Base-by-base conservation (phyloP, 2,113 vertebrate genomes). In the Rhinopomastus cyanomelas region DNA sequence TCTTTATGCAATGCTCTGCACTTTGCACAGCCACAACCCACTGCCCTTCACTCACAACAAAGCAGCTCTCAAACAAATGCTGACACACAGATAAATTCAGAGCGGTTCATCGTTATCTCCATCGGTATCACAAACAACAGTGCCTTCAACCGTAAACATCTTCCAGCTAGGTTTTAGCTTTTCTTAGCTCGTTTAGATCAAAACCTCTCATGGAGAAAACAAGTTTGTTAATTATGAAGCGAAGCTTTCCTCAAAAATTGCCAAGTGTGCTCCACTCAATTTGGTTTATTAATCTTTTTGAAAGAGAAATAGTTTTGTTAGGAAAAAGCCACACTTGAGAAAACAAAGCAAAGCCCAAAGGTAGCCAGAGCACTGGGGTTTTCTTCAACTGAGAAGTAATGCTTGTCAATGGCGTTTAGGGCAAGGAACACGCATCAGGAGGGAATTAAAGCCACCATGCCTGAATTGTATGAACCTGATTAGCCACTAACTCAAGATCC, bases 321-420 rank as follows among this genome's bases (percentile, higher is more conserved):
- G 52, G 46, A 66, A 73, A 82, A 59, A 68, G 53, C 34, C n/a
- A 78, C 14, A 39, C 14, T 69, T 51, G 39, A 20, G 53, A 11
- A 78, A 89, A 87, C 79, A 66, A 90, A 93, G 53, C 25, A 89
- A 93, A 91, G 56, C 61, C 16, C 25, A 68, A 49, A 34, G 7
- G 14, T 1, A 4, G 68, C 36, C 36, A 84, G 22, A 86, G 32
- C 61, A 61, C 39, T 49, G n/a, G 18, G 6, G 1, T 1, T 11
- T 6, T 51, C 89, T 89, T 21, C 71, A 92, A 26, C 25, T 36
- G 29, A 82, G 87, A 89, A 92, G 64, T 65, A 92, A 86, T 39
- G 57, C 42, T 60, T 78, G 60, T 72, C 86, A 88, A 37, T 32
- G 7, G n/a, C 48, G 66, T 37, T 93, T 95, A 69, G 79, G 42